Conservation (phyloP, 1,140 invertebrate genomes). For the Ostrea edulis region DNA sequence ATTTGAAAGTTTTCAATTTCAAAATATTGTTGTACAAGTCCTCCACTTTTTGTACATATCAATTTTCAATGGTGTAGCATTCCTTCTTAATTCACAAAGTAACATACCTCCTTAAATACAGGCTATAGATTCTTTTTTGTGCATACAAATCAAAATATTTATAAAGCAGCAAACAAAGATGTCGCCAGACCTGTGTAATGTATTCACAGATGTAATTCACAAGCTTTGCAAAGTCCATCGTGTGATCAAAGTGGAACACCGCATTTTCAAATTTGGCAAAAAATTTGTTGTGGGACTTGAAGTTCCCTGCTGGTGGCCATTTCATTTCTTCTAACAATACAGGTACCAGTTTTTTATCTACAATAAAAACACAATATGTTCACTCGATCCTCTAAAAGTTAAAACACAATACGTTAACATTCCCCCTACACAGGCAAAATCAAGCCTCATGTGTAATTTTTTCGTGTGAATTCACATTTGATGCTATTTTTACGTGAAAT, state of each 20-base stretch:
- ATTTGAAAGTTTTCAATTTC: too few species aligned
- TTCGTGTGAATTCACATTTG: too few species aligned
- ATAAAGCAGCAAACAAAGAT: neutral
- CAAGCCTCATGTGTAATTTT: too few species aligned
- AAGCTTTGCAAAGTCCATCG: constrained; percentile 18
- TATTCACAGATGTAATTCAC: constrained; percentile 5
- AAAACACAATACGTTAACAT: neutral
- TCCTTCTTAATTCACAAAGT: too few species aligned
- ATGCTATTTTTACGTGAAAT: too few species aligned
- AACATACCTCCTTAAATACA: too few species aligned
- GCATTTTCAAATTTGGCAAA: neutral
- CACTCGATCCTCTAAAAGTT: too few species aligned
- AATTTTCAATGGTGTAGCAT: too few species aligned
- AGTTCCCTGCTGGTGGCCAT: constrained; percentile 38
- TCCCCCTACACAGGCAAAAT: neutral
- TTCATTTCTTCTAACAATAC: neutral
- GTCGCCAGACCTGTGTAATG: neutral
- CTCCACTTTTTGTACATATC: too few species aligned
- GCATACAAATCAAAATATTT: neutral
- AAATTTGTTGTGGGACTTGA: constrained; percentile 14
- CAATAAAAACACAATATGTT: neutral
- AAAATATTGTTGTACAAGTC: too few species aligned
- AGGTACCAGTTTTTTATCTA: constrained; percentile 20
- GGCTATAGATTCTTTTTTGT: too few species aligned
- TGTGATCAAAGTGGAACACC: neutral